Evolutionary conservation across 2,888 invertebrate genomes (phyloP).

Genomic region (Amphipyra tragopoginis): DNA sequence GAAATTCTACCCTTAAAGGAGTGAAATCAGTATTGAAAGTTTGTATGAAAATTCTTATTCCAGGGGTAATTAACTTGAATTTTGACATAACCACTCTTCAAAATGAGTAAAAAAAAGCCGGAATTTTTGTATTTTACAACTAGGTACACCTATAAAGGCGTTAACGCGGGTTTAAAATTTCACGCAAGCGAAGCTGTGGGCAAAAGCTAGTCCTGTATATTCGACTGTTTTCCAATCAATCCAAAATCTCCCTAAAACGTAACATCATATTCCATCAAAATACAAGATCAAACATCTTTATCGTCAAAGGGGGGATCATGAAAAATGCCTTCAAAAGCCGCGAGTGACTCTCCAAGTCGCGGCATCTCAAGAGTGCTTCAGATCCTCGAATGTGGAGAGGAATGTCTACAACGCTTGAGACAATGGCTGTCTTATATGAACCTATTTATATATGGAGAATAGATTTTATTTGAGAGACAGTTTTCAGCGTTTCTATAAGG

Average conservation of each 20-base stretch:
- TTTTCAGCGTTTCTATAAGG: background rate
- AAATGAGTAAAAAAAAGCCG: too few species aligned
- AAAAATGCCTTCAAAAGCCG: conserved; percentile 40
- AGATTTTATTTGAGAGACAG: background rate
- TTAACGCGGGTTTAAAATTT: too few species aligned
- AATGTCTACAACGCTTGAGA: conserved; percentile 49
- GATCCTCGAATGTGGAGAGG: conserved; percentile 38
- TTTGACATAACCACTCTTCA: too few species aligned
- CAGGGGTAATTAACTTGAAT: too few species aligned
- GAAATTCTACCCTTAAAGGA: too few species aligned
- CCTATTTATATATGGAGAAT: conserved; percentile 33
- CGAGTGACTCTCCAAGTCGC: conserved; percentile 38
- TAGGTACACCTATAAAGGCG: too few species aligned
- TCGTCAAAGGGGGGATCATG: conserved; percentile 36
- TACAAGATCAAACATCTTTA: conserved; percentile 31
- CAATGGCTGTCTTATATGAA: conserved; percentile 42
- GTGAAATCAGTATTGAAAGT: too few species aligned
- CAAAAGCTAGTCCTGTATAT: too few species aligned
- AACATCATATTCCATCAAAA: conserved; percentile 8
- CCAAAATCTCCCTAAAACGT: background rate
- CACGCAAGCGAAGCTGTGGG: too few species aligned
- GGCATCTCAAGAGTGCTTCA: conserved; percentile 30
- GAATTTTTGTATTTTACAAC: too few species aligned
- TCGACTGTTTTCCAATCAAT: too few species aligned
- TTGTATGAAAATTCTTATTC: too few species aligned